Evolutionary conservation across 2,113 vertebrate genomes (phyloP).

Genomic region (Myxocyprinus asiaticus): DNA sequence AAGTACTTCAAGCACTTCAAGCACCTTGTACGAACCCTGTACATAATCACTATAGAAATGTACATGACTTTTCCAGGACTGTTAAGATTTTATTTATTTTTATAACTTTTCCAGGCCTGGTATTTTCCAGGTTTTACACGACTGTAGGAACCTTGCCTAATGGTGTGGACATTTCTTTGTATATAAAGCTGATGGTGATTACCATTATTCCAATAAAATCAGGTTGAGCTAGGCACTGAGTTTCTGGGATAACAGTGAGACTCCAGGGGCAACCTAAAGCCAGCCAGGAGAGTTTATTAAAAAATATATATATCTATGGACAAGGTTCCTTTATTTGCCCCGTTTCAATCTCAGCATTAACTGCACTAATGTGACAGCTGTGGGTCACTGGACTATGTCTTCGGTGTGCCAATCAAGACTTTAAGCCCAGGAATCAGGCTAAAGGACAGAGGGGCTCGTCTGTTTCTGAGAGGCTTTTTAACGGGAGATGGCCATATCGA

Average conservation of each 20-base stretch:
- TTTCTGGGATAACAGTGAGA: neutral
- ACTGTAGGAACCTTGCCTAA: too few species aligned
- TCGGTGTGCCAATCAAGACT: slow-evolving; percentile 75
- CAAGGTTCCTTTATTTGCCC: slow-evolving; percentile 80
- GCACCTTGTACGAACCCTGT: too few species aligned
- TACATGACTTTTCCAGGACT: too few species aligned
- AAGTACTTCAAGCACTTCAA: too few species aligned
- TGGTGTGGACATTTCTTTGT: too few species aligned
- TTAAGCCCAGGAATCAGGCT: slow-evolving; percentile 76
- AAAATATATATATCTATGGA: slow-evolving; percentile 62
- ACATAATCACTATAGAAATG: too few species aligned
- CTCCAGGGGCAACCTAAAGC: slow-evolving; percentile 23
- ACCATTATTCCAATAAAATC: too few species aligned
- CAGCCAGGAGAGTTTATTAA: slow-evolving; percentile 70
- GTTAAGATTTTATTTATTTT: too few species aligned
- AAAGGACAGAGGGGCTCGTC: slow-evolving; percentile 71
- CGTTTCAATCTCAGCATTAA: slow-evolving; percentile 72
- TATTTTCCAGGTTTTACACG: too few species aligned
- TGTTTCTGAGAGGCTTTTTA: slow-evolving; percentile 78
- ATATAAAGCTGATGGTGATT: too few species aligned
- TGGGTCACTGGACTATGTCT: slow-evolving; percentile 73
- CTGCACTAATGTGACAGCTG: slow-evolving; percentile 78
- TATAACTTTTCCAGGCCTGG: too few species aligned
- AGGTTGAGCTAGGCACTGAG: neutral
- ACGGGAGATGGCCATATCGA: slow-evolving; percentile 75